Conservation (phyloP, 2,113 vertebrate species). For the Myiopsitta monachus region DNA sequence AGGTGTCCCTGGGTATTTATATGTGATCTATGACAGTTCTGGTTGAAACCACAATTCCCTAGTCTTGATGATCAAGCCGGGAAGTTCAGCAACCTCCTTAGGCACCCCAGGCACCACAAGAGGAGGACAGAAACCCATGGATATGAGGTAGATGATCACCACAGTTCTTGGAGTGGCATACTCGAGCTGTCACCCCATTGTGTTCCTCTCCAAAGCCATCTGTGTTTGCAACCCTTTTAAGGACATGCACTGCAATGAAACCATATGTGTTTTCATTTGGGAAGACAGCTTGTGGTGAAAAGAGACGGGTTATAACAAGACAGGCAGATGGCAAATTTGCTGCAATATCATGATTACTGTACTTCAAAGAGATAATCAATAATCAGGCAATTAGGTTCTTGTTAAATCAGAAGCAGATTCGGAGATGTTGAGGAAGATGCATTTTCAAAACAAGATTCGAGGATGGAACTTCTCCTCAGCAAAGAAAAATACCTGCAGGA, state of each 20-base stretch:
- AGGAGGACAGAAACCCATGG: neutral
- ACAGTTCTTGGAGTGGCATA: neutral
- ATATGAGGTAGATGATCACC: neutral
- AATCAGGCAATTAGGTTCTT: slow-evolving; percentile 42
- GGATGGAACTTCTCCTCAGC: neutral
- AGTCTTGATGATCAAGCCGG: neutral
- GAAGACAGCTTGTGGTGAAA: slow-evolving; percentile 38
- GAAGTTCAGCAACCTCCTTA: neutral
- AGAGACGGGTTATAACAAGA: neutral
- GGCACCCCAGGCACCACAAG: neutral
- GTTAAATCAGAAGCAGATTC: neutral
- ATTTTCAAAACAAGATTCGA: neutral
- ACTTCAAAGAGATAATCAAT: slow-evolving; percentile 54
- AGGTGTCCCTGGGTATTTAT: neutral
- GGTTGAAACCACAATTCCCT: neutral
- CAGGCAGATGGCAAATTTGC: slow-evolving; percentile 49
- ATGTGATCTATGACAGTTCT: neutral
- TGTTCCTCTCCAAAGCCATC: neutral
- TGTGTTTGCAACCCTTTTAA: slow-evolving; percentile 24
- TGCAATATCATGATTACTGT: neutral
- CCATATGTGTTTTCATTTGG: slow-evolving; percentile 47
- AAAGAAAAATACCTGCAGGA: neutral
- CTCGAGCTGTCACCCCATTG: neutral
- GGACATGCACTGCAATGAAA: neutral
- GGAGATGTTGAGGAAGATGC: neutral